phyloP scores from a whole-genome alignment of 2,888 invertebrate species.

The Amblyteles armatorius region DNA sequence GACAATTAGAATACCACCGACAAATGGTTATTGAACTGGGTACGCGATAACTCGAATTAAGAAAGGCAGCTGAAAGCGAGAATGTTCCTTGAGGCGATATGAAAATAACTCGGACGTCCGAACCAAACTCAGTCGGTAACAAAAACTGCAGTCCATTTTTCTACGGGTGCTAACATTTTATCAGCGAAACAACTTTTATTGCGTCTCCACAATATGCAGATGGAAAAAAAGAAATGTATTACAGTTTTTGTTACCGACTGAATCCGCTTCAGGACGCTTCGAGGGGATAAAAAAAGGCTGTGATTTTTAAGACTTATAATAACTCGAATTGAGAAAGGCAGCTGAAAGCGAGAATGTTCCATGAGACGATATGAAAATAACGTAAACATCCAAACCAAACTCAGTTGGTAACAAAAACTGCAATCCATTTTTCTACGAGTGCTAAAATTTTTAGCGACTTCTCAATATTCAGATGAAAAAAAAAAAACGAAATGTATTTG shows the following conservation, averaged over 20 bases:
- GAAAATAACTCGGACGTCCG: background rate
- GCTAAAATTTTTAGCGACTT: background rate
- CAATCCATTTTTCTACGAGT: background rate
- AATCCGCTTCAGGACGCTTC: background rate
- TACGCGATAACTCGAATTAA: slow-evolving; percentile 11
- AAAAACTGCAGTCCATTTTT: too few species aligned
- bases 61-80: slow-evolving; percentile 1
- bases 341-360: slow-evolving; percentile 5
- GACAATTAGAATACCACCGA: slow-evolving; percentile 51
- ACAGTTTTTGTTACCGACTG: background rate
- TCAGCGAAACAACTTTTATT: too few species aligned
- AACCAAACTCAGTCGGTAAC: background rate
- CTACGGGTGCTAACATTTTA: too few species aligned
- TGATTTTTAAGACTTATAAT: background rate
- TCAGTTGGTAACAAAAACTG: background rate
- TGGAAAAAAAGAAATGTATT: too few species aligned
- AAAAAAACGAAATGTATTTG: too few species aligned
- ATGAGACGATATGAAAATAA: background rate
- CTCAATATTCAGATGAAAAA: too few species aligned
- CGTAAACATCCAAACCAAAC: background rate
- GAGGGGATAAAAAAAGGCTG: background rate
- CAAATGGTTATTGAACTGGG: slow-evolving; percentile 57
- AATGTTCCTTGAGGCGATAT: slow-evolving; percentile 6
- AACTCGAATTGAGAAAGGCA: slow-evolving; percentile 10
- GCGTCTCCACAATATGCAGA: too few species aligned